Evolutionary conservation across 1,140 invertebrate genomes (phyloP).

Genomic region (Drosophila tsacasi): DNA sequence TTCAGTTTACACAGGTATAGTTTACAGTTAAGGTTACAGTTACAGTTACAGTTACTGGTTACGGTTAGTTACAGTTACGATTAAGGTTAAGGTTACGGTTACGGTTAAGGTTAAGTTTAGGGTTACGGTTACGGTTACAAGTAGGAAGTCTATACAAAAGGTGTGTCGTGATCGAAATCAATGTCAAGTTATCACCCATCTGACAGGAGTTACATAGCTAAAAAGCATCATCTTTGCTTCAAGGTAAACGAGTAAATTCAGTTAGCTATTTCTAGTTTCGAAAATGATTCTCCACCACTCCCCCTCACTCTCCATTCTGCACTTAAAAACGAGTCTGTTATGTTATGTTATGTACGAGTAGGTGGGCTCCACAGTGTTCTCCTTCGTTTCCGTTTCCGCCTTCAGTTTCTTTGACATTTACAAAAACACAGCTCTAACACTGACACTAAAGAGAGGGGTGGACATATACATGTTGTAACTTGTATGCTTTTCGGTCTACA

Average conservation of each 20-base stretch:
- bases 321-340: constrained; percentile 43
- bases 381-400: constrained; percentile 31
- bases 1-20: constrained; percentile 50
- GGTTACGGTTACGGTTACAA: constrained; percentile 20
- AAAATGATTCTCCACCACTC: constrained; percentile 34
- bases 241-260: constrained; percentile 43
- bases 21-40: constrained; percentile 54
- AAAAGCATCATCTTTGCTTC: constrained; percentile 52
- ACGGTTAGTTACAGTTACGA: constrained; percentile 31
- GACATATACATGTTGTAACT: constrained; percentile 18
- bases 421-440: constrained; percentile 78
- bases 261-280: constrained; percentile 19
- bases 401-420: constrained; percentile 64
- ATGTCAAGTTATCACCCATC: constrained; percentile 81
- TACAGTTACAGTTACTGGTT: constrained; percentile 38
- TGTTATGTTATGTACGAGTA: constrained; percentile 42
- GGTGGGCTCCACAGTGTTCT: constrained; percentile 64
- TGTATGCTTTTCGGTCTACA: constrained; percentile 25
- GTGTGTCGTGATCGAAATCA: constrained; percentile 69
- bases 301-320: constrained; percentile 9
- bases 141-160: constrained; percentile 56
- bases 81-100: constrained; percentile 8
- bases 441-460: constrained; percentile 37
- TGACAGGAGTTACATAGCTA: constrained; percentile 84
- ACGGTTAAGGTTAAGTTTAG: constrained; percentile 6